phyloP scores from a whole-genome alignment of 1,140 invertebrate genomes.

The Lepidurus apus region DNA sequence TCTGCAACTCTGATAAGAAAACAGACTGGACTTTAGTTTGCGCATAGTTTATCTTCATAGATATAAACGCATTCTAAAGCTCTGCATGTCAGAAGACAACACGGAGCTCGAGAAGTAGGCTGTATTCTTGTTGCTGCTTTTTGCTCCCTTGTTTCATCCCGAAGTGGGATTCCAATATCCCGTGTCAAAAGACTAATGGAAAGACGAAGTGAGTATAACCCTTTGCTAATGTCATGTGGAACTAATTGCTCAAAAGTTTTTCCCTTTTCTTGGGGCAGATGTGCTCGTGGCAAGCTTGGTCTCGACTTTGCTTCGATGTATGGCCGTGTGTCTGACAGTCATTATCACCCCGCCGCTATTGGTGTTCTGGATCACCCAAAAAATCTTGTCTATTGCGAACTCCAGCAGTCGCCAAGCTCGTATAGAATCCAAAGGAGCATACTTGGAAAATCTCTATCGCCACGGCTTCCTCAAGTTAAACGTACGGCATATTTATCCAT shows the following conservation, averaged over 20 bases:
- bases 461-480: slow-evolving; percentile 11
- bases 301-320: slow-evolving; percentile 4
- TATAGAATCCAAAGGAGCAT: slow-evolving; percentile 12
- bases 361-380: background rate
- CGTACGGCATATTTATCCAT: background rate
- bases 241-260: background rate
- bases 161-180: background rate
- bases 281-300: background rate
- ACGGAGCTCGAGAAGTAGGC: too few species aligned
- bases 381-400: background rate
- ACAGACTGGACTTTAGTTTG: too few species aligned
- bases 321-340: slow-evolving; percentile 17
- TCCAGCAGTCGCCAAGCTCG: background rate
- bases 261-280: background rate
- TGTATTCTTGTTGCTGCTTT: background rate
- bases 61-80: too few species aligned
- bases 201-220: background rate
- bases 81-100: too few species aligned
- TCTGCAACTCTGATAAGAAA: too few species aligned
- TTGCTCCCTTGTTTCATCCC: background rate
- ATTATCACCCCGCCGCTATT: slow-evolving; percentile 8
- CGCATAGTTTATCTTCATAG: too few species aligned
- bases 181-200: background rate
- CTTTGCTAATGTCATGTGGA: background rate
- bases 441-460: slow-evolving; percentile 14